Base-by-base conservation (phyloP, 2,113 vertebrate genomes). In the Odontophorus gujanensis region DNA sequence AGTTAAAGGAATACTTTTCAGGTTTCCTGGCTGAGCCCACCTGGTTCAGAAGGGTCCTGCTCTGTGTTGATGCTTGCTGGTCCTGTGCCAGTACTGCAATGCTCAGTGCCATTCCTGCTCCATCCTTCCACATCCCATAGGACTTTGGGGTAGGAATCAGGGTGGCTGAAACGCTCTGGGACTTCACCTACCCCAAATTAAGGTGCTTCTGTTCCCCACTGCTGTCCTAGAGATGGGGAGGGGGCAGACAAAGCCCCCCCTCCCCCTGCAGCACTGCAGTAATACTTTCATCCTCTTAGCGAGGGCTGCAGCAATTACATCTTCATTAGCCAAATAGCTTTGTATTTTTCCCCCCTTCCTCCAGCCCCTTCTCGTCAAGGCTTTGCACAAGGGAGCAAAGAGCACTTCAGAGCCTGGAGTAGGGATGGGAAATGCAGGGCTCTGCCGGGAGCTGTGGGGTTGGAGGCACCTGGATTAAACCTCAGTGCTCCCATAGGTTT, bases 251-350 rank as follows among this genome's bases (percentile, higher is more conserved):
- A 11, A 89, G 9, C 65, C 62, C 66, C 84, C 53, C 14, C 26
- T 6, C 48, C 11, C 48, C 3, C 74, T 7, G 36, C 68, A 65
- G 68, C 73, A 47, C 90, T 94, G 79, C 96, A 59, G 58, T 96
- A 76, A 96, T 3, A 68, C 94, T 92, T 94, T 95, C 96, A 97
- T 96, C 94, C 97, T 92, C 90, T 97, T 94, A 97, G 86, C 7
- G n/a, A 95, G 92, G 74, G 79, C 11, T 3, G 57, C 94, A 93
- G 97, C 97, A 96, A 98, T 98, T 98, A 97, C 66, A 85, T 65
- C 96, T 96, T 97, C 97, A 97, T 98, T 97, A 97, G 96, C 81
- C 96, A 96, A 95, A 97, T 75, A 93, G 91, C 87, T 68, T 67
- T 83, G 34, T 81, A 88, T 59, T 87, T 95, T 65, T 43, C 34